Conservation (phyloP, 2,797 vertebrate genomes). For the Sciurus vulgaris region DNA sequence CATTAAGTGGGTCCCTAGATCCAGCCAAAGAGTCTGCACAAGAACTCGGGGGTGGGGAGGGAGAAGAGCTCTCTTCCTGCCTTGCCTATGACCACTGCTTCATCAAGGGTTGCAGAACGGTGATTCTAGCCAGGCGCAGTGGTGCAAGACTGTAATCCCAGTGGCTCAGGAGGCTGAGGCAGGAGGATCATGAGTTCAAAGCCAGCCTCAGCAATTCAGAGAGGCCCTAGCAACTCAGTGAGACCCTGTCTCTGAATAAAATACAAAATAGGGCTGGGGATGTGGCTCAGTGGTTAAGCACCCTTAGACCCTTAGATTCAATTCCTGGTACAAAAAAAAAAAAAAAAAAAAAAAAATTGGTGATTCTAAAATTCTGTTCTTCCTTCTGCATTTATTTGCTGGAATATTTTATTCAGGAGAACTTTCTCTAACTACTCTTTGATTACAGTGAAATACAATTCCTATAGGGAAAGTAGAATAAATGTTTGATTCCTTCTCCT, state of each 20-base stretch:
- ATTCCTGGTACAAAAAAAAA: too few relatives aligned
- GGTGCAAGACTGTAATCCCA: too few relatives aligned
- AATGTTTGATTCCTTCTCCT: neutral
- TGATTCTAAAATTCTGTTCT: neutral
- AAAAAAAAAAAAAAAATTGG: too few relatives aligned
- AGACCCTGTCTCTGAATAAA: too few relatives aligned
- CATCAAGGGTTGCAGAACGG: neutral
- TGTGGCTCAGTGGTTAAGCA: too few relatives aligned
- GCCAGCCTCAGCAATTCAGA: too few relatives aligned
- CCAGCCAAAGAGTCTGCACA: neutral
- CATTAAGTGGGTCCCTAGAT: neutral
- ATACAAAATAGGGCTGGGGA: too few relatives aligned
- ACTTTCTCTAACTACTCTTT: neutral
- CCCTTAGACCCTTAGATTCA: too few relatives aligned
- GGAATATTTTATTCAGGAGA: neutral
- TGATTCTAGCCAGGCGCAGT: too few relatives aligned
- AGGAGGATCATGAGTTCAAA: too few relatives aligned
- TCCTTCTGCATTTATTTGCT: neutral
- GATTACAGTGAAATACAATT: neutral
- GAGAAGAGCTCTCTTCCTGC: neutral
- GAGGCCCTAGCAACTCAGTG: too few relatives aligned
- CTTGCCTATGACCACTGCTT: neutral
- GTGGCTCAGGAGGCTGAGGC: too few relatives aligned
- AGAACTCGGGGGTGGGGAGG: neutral
- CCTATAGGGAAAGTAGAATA: constrained; percentile 2